Evolutionary conservation across 1,140 invertebrate species (phyloP).

Genomic region (Euura saliciscinereae): DNA sequence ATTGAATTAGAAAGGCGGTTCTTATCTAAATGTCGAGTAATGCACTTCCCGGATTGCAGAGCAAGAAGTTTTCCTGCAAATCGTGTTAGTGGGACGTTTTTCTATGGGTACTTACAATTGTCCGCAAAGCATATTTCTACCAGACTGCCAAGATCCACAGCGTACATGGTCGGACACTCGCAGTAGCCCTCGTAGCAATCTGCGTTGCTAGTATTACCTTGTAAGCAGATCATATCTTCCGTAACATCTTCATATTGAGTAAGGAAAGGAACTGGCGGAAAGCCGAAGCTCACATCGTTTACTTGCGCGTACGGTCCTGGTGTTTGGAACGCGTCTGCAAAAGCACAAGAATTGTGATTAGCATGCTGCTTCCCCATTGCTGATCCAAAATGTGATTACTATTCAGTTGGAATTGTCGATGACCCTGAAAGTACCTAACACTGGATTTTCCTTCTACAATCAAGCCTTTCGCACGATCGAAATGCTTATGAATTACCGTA

Average conservation of each 20-base stretch:
- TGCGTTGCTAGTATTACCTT: background rate
- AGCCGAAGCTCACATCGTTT: slow-evolving; percentile 31
- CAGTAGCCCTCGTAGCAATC: slow-evolving; percentile 11
- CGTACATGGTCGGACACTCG: slow-evolving; percentile 11
- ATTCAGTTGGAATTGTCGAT: too few species aligned
- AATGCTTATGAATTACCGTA: slow-evolving; percentile 12
- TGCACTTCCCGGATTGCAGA: too few species aligned
- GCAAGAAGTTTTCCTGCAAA: too few species aligned
- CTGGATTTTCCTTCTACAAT: too few species aligned
- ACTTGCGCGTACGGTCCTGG: slow-evolving; percentile 33
- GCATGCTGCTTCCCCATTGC: too few species aligned
- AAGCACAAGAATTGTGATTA: background rate
- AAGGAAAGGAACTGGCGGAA: slow-evolving; percentile 28
- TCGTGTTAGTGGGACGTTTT: background rate
- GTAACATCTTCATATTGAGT: slow-evolving; percentile 23
- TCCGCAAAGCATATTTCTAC: slow-evolving; percentile 18
- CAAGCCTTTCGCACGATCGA: too few species aligned
- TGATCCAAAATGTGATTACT: too few species aligned
- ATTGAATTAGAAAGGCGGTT: too few species aligned
- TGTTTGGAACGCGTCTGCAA: slow-evolving; percentile 23
- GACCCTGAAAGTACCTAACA: too few species aligned
- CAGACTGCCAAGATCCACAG: background rate
- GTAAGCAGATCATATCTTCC: background rate
- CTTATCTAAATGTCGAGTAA: too few species aligned
- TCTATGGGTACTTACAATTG: background rate